Conservation (phyloP, 2,888 invertebrate species). For the Papilio protenor region DNA sequence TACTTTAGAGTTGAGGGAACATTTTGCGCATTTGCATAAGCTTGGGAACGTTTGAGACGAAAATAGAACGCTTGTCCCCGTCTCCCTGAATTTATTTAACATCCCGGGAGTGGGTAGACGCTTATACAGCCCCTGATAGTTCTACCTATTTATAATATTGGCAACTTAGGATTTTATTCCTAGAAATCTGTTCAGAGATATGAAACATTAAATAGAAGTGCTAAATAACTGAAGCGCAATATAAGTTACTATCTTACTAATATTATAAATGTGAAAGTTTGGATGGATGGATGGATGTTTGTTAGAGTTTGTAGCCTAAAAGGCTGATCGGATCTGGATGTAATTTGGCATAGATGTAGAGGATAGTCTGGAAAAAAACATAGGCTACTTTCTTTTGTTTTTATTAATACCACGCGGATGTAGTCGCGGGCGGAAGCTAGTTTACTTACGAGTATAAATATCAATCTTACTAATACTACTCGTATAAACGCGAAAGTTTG, state of each 20-base stretch:
- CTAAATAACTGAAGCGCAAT: background rate
- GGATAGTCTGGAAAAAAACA: too few species aligned
- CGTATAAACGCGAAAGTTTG: too few species aligned
- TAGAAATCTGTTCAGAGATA: background rate
- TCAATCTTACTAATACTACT: too few species aligned
- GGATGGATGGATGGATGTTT: too few species aligned
- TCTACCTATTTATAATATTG: background rate
- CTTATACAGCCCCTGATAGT: background rate
- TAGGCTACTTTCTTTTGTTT: too few species aligned
- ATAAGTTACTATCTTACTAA: background rate
- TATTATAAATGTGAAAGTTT: too few species aligned
- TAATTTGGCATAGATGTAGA: too few species aligned
- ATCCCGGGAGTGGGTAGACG: slow-evolving; percentile 8
- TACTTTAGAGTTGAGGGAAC: slow-evolving; percentile 8
- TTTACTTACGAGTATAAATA: too few species aligned
- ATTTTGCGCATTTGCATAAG: slow-evolving; percentile 25
- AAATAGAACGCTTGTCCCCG: slow-evolving; percentile 14
- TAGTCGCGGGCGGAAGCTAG: too few species aligned
- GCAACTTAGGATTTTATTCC: background rate
- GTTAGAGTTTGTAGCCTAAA: too few species aligned
- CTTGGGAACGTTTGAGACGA: slow-evolving; percentile 18
- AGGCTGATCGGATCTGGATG: too few species aligned
- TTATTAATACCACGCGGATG: too few species aligned
- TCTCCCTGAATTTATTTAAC: slow-evolving; percentile 19
- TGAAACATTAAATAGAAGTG: background rate